Evolutionary conservation across 2,888 invertebrate species (phyloP).

Genomic region (Eurytoma californica): DNA sequence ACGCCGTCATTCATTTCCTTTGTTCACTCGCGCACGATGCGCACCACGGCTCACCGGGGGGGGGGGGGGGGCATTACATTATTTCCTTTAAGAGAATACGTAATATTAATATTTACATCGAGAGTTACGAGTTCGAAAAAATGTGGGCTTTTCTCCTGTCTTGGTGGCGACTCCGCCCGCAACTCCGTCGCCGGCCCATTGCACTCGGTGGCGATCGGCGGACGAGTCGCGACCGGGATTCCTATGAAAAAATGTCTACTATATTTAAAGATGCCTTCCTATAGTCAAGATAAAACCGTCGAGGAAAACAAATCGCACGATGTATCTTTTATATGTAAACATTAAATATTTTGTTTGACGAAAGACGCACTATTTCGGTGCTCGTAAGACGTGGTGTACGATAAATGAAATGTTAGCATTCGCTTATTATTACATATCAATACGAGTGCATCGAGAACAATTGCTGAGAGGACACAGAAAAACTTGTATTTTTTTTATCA

Average conservation of each 20-base stretch:
- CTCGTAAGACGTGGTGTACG: constrained; percentile 39
- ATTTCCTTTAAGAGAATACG: constrained; percentile 63
- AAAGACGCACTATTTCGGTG: constrained; percentile 45
- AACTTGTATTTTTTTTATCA: constrained; percentile 28
- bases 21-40: constrained; percentile 28
- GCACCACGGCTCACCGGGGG: constrained; percentile 42
- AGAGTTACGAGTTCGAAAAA: constrained; percentile 68
- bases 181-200: no score
- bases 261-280: constrained; percentile 58
- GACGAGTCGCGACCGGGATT: no score
- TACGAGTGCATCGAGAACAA: constrained; percentile 58
- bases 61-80: constrained; percentile 30
- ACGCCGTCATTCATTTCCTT: constrained; percentile 30
- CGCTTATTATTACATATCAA: constrained; percentile 37
- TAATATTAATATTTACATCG: constrained; percentile 74
- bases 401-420: constrained; percentile 39
- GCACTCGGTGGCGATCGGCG: no score
- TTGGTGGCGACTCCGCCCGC: no score
- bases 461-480: constrained; percentile 52
- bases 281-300: constrained; percentile 46
- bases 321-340: constrained; percentile 36
- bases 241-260: constrained; percentile 21
- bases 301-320: constrained; percentile 48
- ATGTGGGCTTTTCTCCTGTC: background rate
- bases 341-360: constrained; percentile 51